phyloP scores from a whole-genome alignment of 1,140 invertebrate genomes.

The Diachasmimorpha longicaudata region DNA sequence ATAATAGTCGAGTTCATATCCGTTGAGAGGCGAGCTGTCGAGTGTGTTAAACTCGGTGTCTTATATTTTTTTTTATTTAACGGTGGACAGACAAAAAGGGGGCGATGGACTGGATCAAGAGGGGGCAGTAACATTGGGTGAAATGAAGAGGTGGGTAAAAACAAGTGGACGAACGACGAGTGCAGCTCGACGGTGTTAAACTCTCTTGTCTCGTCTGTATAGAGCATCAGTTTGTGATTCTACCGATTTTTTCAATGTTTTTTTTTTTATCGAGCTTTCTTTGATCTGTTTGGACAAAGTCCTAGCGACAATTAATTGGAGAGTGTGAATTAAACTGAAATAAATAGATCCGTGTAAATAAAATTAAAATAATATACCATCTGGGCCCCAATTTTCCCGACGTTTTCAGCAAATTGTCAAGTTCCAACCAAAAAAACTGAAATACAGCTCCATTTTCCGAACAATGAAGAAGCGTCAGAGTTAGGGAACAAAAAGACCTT shows the following conservation, averaged over 20 bases:
- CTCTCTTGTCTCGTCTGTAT: not conserved
- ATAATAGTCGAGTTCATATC: slow-evolving; percentile 29
- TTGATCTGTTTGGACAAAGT: not conserved
- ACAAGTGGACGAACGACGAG: not conserved
- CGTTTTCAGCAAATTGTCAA: no score
- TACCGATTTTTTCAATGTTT: not conserved
- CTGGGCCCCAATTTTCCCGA: no score
- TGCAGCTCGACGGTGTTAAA: not conserved
- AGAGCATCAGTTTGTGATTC: not conserved
- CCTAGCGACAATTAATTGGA: no score
- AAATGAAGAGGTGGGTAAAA: not conserved
- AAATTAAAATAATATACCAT: no score
- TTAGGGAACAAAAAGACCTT: no score
- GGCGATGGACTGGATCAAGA: not conserved
- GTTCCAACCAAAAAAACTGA: no score
- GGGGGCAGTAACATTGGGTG: not conserved
- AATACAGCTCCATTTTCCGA: no score
- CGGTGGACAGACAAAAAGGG: not conserved
- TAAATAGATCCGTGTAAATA: no score
- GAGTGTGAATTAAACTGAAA: no score
- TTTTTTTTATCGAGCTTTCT: not conserved
- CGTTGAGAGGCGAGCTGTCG: not conserved
- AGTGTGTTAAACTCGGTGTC: not conserved
- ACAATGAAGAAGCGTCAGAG: no score
- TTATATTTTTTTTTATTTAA: not conserved